Evolutionary conservation across 2,888 invertebrate genomes (phyloP), one percentile per base, ranked within the genome.

Genomic region (Tipula confusa): DNA sequence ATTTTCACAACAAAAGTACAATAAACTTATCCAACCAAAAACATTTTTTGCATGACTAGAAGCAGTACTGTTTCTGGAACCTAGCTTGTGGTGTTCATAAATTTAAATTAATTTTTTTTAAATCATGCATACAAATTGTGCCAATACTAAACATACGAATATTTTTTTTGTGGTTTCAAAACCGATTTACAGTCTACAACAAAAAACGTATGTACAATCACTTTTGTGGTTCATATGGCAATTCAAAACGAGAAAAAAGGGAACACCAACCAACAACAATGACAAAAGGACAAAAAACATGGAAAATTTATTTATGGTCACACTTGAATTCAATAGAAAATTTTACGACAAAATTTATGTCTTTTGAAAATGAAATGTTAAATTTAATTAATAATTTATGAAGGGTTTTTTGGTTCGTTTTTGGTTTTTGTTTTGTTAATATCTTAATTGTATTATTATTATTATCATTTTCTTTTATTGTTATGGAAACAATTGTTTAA

Each of bases 371-470:
- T 64, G 64, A 24, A 64, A 64, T 64, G 18, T 64, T 24, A 24
- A 64, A 64, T 64, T 64, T 64, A 18, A 64, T 64, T 64, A 64
- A 64, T 64, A 64, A 64, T 64, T 64, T 38, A 38, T 38, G 38
- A 38, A 13, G 13, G 64, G n/a, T 64, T 64, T 64, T 64, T n/a
- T n/a, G n/a, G n/a, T n/a, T n/a, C n/a, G n/a, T n/a, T n/a, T n/a
- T n/a, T n/a, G n/a, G n/a, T n/a, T n/a, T n/a, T n/a, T n/a, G n/a
- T n/a, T n/a, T n/a, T n/a, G n/a, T n/a, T 24, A 1, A 64, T 64
- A 24, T 64, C 43, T 64, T 64, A 64, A 64, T 64, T 64, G 64
- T 64, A 64, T 64, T 64, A 64, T 64, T 11, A 24, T 24, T 9
- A n/a, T n/a, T n/a, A n/a, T n/a, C n/a, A n/a, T n/a, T n/a, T n/a